A percentile compares a stretch with the other conserved stretches of the same genome.
These are phyloP conservation scores for Andinoacara biseriatus DNA, from an alignment of 2,113 vertebrate genomes.

Conservation along the genomic window DNA sequence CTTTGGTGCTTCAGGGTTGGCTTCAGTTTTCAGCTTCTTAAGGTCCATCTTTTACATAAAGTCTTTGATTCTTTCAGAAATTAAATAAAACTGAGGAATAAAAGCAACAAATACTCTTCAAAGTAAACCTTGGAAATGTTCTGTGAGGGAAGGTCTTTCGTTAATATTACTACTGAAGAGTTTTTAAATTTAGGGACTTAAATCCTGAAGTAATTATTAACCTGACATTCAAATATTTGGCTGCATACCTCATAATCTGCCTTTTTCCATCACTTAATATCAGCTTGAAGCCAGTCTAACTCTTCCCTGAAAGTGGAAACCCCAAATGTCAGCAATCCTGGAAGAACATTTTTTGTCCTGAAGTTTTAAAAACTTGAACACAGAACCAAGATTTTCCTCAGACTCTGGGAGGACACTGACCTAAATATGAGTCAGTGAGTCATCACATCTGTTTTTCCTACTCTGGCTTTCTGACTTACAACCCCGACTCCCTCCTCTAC, in stretches of 20 bases:
- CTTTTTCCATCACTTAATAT: neutral
- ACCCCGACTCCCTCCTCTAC: slow-evolving; percentile 3
- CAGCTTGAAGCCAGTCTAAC: neutral
- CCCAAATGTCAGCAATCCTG: neutral
- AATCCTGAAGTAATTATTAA: neutral
- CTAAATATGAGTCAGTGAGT: slow-evolving; percentile 66
- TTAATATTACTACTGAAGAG: neutral
- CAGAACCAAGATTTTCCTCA: neutral
- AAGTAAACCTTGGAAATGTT: neutral
- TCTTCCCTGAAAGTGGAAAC: neutral
- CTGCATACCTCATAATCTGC: neutral
- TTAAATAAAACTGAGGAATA: neutral
- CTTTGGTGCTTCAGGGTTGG: neutral
- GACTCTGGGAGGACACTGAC: slow-evolving; percentile 23
- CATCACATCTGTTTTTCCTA: slow-evolving; percentile 76
- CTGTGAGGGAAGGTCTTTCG: neutral
- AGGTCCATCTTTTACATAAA: neutral
- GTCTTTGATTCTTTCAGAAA: neutral
- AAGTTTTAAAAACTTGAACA: no score
- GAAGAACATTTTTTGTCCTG: no score
- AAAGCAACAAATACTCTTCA: neutral
- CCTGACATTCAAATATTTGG: neutral
- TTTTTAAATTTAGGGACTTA: neutral
- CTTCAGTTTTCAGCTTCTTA: neutral
- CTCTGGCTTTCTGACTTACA: slow-evolving; percentile 43